Evolutionary conservation across 2,113 vertebrate genomes (phyloP).

Genomic region (Procavia capensis): DNA sequence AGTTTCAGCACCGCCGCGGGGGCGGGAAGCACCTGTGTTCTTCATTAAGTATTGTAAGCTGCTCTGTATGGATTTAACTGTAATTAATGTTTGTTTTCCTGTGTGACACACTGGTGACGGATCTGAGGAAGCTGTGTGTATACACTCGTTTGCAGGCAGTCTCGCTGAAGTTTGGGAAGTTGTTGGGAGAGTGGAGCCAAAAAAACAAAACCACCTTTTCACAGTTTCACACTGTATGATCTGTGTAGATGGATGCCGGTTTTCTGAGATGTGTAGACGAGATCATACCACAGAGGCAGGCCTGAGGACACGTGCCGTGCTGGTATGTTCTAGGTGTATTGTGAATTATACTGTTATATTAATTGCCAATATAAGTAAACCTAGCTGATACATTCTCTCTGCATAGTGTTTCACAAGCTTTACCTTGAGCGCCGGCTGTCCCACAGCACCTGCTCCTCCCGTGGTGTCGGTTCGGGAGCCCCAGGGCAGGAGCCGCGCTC

Average conservation of each 20-base stretch:
- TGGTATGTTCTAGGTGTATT: slow-evolving; percentile 92
- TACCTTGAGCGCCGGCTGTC: slow-evolving; percentile 89
- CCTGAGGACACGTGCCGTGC: slow-evolving; percentile 84
- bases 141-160: slow-evolving; percentile 85
- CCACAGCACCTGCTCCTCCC: slow-evolving; percentile 88
- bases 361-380: slow-evolving; percentile 91
- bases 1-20: slow-evolving; percentile 91
- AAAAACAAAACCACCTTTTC: slow-evolving; percentile 81
- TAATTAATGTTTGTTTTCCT: slow-evolving; percentile 86
- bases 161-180: slow-evolving; percentile 85
- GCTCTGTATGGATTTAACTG: slow-evolving; percentile 89
- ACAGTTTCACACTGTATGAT: slow-evolving; percentile 88
- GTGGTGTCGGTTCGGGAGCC: slow-evolving; percentile 81
- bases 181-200: slow-evolving; percentile 76
- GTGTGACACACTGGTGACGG: slow-evolving; percentile 89
- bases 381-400: slow-evolving; percentile 88
- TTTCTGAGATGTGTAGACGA: slow-evolving; percentile 89
- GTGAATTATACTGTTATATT: slow-evolving; percentile 95
- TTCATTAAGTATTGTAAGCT: slow-evolving; percentile 90
- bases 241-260: slow-evolving; percentile 88
- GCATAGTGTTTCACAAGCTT: slow-evolving; percentile 92
- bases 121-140: slow-evolving; percentile 87
- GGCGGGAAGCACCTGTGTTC: slow-evolving; percentile 88
- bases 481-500: too few species aligned
- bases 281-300: slow-evolving; percentile 88